phyloP scores from a whole-genome alignment of 2,797 vertebrate species.

The Thamnophis elegans region DNA sequence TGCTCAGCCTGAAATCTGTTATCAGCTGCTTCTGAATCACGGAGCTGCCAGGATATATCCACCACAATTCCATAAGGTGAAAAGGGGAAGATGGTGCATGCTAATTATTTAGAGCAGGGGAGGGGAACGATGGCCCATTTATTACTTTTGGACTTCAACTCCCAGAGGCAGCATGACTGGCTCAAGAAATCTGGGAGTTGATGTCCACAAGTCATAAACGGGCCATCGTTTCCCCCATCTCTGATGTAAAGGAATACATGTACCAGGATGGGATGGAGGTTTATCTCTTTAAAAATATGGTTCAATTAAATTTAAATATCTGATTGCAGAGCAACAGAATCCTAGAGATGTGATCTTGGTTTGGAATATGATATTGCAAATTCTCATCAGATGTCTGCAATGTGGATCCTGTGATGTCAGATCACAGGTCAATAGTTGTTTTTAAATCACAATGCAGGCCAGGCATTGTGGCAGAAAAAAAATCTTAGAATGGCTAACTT shows the following conservation, averaged over 20 bases:
- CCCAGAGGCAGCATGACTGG: background rate
- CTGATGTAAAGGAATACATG: background rate
- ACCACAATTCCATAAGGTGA: conserved; percentile 95
- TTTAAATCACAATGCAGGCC: background rate
- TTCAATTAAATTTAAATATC: background rate
- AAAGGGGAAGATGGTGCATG: background rate
- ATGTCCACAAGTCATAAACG: background rate
- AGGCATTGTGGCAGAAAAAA: background rate
- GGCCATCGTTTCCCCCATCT: background rate
- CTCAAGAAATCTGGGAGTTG: background rate
- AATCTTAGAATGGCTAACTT: background rate
- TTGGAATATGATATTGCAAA: conserved; percentile 5
- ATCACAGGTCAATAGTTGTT: background rate
- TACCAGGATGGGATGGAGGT: background rate
- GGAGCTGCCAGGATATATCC: conserved; percentile 88
- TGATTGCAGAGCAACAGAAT: background rate
- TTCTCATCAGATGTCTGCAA: background rate
- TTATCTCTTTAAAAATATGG: background rate
- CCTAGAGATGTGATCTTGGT: background rate
- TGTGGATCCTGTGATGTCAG: conserved; percentile 4
- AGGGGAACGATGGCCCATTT: background rate
- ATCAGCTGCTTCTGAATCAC: conserved; percentile 89
- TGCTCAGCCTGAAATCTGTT: conserved; percentile 84
- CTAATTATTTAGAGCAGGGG: background rate
- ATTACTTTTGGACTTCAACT: background rate